Evolutionary conservation across 1,140 invertebrate genomes (phyloP), one percentile per base, ranked within the genome.

Genomic region (Gonatopus flavifemur): DNA sequence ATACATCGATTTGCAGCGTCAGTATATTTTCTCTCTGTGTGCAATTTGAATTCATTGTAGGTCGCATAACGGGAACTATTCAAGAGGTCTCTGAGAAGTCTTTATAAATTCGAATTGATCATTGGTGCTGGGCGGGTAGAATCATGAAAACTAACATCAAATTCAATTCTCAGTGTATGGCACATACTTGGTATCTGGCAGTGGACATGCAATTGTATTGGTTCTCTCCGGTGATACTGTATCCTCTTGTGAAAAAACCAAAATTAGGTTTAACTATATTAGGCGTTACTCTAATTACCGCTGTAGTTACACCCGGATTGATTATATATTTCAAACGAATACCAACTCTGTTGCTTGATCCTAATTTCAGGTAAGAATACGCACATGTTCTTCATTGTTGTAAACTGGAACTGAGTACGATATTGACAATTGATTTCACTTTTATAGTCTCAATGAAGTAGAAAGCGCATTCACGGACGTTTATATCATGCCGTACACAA

Each of bases 161-260:
- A n/a, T 42, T 18, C 18, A n/a, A 7, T 9, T 50, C 37, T 28
- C 41, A 52, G 86, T 89, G 88, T 66, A 40, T 81, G 3, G 46
- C 50, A 3, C 80, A 81, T n/a, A 70, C 79, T 0, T 83, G 81
- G 81, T 82, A 81, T 47, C 45, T 83, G 16, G 76, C 88, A 2
- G 85, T 87, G 24, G 89, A 91, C 59, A 86, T 88, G 76, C 88
- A 90, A 65, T 80, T 89, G 42, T 88, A 86, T 57, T 62, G 86
- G 10, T 40, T 88, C 19, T 78, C 80, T 4, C 80, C 80, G 2
- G 13, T 83, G 1, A 51, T 83, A 3, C 47, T 83, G 15, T 76
- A 74, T 31, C 80, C 73, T 3, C 21, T 71, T 10, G 33, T 36
- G 13, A 50, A 45, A 40, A 48, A 30, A 28, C 52, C 44, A 28